Base-by-base conservation (phyloP, 2,113 vertebrate species). In the Leuciscus idus region DNA sequence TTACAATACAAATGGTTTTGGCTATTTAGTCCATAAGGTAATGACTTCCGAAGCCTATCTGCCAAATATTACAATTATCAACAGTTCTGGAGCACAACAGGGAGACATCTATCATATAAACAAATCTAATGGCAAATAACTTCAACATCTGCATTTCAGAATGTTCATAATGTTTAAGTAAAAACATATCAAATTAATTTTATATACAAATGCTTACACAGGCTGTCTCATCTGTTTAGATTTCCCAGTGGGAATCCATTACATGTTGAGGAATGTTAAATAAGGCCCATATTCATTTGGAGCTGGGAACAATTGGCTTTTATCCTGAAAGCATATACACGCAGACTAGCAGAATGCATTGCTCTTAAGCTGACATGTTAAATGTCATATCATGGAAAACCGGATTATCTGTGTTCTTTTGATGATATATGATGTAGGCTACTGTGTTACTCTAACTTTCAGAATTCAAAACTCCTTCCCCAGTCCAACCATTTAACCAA, bases 301-400 rank as follows among this genome's bases (percentile, higher is more conserved):
- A n/a, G 59, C 59, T 66, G 39, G 59, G 30, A 87, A 87, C 30
- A 55, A 10, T 33, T 70, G 55, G 46, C 61, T 46, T 61, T 62
- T 80, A 70, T 59, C 39, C 36, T 61, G 15, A 79, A 52, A 50
- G 61, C 46, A 73, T 19, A 30, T 6, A 72, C 28, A 72, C 23
- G n/a, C 21, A 55, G 13, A 81, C 50, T 57, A 19, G 2, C 21
- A 30, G 48, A 68, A 70, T 39, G 66, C 17, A 21, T 70, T 68
- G 76, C 4, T 79, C 23, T 61, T 17, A 66, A 26, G 39, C 28
- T 39, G 26, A 64, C 5, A 76, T 13, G 11, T 84, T 62, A 28
- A 26, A 33, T 48, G n/a, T 21, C 26, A 72, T 17, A 17, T 66
- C n/a, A 48, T 8, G n/a, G 11, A 66, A 26, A 50, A 57, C 23